phyloP scores from a whole-genome alignment of 2,113 vertebrate genomes.

The Cyanoliseus patagonus region DNA sequence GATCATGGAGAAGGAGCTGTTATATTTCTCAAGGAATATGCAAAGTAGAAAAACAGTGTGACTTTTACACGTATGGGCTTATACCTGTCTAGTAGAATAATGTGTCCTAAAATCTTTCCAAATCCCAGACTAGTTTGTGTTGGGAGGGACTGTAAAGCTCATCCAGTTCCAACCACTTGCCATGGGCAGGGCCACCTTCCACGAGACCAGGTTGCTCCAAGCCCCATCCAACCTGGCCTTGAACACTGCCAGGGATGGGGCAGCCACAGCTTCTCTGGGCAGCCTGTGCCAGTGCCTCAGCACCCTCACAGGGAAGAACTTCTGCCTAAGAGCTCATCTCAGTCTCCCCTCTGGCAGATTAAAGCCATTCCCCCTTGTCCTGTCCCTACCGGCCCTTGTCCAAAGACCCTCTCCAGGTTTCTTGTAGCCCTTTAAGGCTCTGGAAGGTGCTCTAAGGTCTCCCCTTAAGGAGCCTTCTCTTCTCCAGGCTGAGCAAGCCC shows the following conservation, averaged over 20 bases:
- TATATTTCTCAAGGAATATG: not conserved
- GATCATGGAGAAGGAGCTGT: not conserved
- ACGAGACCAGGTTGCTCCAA: not conserved
- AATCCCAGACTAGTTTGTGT: not conserved
- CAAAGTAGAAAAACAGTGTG: not conserved
- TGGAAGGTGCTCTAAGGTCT: not conserved
- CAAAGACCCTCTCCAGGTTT: not conserved
- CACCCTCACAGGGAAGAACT: too few relatives aligned
- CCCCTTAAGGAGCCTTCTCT: not conserved
- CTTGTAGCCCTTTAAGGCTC: not conserved
- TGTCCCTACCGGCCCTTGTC: not conserved
- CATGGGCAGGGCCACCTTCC: not conserved
- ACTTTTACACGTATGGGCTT: not conserved
- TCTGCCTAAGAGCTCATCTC: too few relatives aligned
- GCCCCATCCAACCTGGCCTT: not conserved
- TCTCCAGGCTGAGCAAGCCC: not conserved
- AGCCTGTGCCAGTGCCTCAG: not conserved
- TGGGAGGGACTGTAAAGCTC: not conserved
- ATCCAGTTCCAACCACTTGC: not conserved
- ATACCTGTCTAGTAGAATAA: not conserved
- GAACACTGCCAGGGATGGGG: not conserved
- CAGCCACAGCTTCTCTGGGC: not conserved
- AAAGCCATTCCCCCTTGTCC: not conserved
- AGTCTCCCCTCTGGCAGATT: not conserved
- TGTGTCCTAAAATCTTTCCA: not conserved